Percentiles rank a stretch among this genome's conserved stretches.
Conservation (phyloP, 2,888 invertebrate species). For the Furcula furcula region DNA sequence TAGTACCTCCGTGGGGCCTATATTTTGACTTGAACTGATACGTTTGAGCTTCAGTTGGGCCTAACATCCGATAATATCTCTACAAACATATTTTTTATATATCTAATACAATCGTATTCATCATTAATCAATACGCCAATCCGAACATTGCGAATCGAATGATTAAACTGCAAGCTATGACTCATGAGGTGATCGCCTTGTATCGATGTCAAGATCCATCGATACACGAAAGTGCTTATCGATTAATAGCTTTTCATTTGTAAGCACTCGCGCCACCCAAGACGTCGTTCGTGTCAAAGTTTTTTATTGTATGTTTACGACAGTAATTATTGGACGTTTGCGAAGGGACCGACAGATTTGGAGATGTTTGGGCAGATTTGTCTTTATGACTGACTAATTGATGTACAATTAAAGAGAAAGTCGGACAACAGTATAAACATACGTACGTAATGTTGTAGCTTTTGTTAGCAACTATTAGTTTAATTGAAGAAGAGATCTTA, state of each 20-base stretch:
- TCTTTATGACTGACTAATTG: no score
- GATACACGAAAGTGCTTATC: not conserved
- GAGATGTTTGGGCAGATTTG: not conserved
- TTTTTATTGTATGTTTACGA: slow-evolving; percentile 6
- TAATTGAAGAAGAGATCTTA: no score
- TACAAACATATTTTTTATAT: no score
- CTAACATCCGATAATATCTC: no score
- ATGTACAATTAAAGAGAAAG: not conserved
- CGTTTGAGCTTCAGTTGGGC: no score
- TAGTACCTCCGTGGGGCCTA: no score
- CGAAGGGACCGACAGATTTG: not conserved
- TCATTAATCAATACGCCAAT: no score
- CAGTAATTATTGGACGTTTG: slow-evolving; percentile 5
- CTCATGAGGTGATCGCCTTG: not conserved
- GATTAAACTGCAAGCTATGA: no score
- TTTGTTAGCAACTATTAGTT: not conserved
- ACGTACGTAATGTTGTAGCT: no score
- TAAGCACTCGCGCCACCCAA: not conserved
- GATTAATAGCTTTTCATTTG: slow-evolving; percentile 11
- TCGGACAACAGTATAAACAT: not conserved
- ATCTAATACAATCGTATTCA: no score
- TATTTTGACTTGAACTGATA: no score
- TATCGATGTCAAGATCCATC: not conserved
- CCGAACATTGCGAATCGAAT: no score
- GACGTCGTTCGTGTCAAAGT: not conserved